Base-by-base conservation (phyloP, 1,140 invertebrate species). In the Diploscapter pachys region DNA sequence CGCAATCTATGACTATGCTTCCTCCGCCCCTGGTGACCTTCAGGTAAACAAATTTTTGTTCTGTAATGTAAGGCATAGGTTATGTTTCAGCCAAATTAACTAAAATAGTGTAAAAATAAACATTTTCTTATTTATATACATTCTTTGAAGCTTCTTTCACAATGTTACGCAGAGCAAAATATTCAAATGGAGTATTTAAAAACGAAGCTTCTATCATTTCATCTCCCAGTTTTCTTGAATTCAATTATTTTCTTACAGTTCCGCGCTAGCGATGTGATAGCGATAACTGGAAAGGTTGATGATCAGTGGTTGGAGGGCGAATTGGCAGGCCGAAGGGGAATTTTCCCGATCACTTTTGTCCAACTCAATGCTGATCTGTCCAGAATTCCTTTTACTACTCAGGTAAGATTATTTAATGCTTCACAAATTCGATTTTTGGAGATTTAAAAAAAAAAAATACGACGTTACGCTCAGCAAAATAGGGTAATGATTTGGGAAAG, bases 1-100 rank as follows among this genome's bases (percentile, higher is more conserved):
- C 3, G 73, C 73, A 5, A 49, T 74, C 50, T 74, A 74, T 48
- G 73, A 74, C 54, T 74, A 74, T 63, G 62, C 62, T 65, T 74
- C 73, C 2, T 63, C 52, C 4, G 64, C 64, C 53, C 13, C 53
- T 57, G 73, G 73, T 62, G 73, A 74, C 63, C 64, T 74, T 8
- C 64, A 74, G 64, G 73, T 69, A 13, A 11, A 11, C 57, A 11
- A 11, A 11, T 31, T 59, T 59, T 31, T 31, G 9, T 31, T 59
- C 57, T 59, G 9, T 59, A 11, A 11, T 31, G 31, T 31, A 31
- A 31, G 31, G 31, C 31, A 31, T 31, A 31, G 31, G 31, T 31
- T 31, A 31, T 31, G 31, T 31, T 31, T 31, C 31, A 31, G 31
- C 31, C 31, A 31, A 31, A 31, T 31, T 31, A 31, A 31, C 31